Base-by-base conservation (phyloP, 2,888 invertebrate genomes). In the Spodoptera littoralis region DNA sequence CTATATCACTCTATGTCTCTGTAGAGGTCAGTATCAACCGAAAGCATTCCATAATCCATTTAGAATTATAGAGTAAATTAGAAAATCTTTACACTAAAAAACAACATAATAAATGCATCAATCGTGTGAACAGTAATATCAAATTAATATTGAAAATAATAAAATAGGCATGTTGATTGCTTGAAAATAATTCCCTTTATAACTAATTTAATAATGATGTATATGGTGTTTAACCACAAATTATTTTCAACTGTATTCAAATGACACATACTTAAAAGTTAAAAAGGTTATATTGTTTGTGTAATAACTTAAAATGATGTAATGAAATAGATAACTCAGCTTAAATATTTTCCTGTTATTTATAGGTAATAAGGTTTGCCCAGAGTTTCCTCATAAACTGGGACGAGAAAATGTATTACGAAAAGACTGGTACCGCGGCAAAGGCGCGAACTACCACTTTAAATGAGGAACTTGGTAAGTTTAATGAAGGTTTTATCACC, bases 351-450 rank as follows among this genome's bases (percentile, higher is more conserved):
- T 36, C 36, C 36, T 36, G 36, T 36, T 36, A 36, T 67, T 96
- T 96, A 24, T 96, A 98, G 96, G 97, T 99, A 70, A 99, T 99
- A 90, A 97, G 99, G 86, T 98, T 99, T 91, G 98, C 97, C 85
- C 99, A 99, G 95, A 99, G 99, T 94, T 98, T 99, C 94, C 97
- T 98, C 88, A 99, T 99, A 87, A 99, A 99, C 95, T 99, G 99
- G 98, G 99, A 99, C 94, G 97, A 98, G 87, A 97, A 99, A 94
- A 99, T 99, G 99, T 99, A 97, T 94, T 97, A 99, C 90, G 97
- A 97, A 79, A 97, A 97, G 89, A 97, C 97, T 79, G 97, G 98
- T 82, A 98, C 98, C 46, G 97, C 98, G 79, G 99, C 99, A 73
- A 98, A 98, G 94, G 98, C 99, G 62, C 96, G 99, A 80, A 99